Evolutionary conservation across 2,113 vertebrate species (phyloP).

Genomic region (Apodemus speciosus): DNA sequence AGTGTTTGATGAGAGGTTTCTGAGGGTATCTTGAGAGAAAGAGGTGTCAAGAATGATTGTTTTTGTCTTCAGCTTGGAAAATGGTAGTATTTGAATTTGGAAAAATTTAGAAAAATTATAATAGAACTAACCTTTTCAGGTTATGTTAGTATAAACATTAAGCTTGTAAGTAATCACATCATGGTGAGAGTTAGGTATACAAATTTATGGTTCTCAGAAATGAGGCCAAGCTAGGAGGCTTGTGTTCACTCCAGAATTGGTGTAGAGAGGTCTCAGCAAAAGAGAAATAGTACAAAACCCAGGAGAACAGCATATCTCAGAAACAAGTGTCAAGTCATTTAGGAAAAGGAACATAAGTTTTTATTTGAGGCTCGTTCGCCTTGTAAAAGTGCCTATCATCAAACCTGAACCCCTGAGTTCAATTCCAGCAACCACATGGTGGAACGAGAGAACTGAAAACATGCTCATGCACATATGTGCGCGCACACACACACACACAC

Average conservation of each 20-base stretch:
- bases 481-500: too few species aligned
- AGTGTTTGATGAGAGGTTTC: neutral
- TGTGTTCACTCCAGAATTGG: neutral
- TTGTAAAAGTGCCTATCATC: neutral
- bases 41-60: neutral
- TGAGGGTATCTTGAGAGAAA: neutral
- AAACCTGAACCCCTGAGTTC: neutral
- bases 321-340: neutral
- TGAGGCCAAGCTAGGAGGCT: neutral
- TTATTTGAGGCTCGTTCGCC: neutral
- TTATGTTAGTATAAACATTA: neutral
- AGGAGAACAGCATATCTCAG: neutral
- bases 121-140: neutral
- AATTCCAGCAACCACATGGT: neutral
- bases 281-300: neutral
- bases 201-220: neutral
- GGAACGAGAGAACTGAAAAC: neutral
- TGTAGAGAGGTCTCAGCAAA: neutral
- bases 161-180: neutral
- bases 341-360: neutral
- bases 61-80: neutral
- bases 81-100: neutral
- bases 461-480: too few species aligned
- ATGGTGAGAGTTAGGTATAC: neutral
- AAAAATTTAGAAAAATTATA: neutral